Conservation (phyloP, 2,797 vertebrate genomes). For the Sebastes minor region DNA sequence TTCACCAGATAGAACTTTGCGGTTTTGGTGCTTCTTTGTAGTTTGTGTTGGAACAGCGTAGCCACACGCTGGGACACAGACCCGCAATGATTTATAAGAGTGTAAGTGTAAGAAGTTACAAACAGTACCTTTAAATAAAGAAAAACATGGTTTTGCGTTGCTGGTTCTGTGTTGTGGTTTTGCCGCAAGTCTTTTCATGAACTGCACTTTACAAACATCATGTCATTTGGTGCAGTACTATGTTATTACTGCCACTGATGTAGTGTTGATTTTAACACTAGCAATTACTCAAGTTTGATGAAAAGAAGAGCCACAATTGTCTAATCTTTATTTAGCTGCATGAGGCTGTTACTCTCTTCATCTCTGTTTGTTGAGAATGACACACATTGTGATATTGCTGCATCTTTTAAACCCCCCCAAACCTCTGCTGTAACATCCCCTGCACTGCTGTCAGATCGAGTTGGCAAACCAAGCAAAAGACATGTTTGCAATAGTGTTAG, state of each 20-base stretch:
- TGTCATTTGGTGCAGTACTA: not conserved
- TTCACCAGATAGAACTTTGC: no score
- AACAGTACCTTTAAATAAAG: not conserved
- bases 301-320: not conserved
- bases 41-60: no score
- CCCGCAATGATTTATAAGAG: no score
- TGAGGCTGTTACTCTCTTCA: not conserved
- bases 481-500: constrained; percentile 9
- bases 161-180: not conserved
- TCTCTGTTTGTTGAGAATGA: not conserved
- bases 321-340: not conserved
- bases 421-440: not conserved
- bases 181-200: not conserved
- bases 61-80: no score
- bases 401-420: not conserved
- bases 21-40: no score
- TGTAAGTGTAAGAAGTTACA: no score
- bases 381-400: not conserved
- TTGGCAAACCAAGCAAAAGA: not conserved
- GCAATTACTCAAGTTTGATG: not conserved
- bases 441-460: not conserved
- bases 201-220: not conserved
- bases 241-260: not conserved
- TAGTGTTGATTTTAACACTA: not conserved
- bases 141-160: not conserved